Evolutionary conservation across 2,888 invertebrate genomes (phyloP), one percentile per base, ranked within the genome.

Genomic region (Punctoribates punctum): DNA sequence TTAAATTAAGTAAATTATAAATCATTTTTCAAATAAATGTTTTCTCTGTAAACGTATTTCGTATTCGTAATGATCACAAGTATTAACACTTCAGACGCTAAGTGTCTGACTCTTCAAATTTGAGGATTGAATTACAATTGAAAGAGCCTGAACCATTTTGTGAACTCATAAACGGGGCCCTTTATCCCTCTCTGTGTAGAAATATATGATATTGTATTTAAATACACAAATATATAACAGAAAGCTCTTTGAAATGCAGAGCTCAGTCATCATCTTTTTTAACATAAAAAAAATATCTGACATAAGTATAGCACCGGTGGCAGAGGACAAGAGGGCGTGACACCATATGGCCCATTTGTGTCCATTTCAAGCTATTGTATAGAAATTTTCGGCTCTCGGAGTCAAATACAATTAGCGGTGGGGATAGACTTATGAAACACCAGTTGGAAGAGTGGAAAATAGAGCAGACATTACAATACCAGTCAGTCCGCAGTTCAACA

Each of bases 281-380:
- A 25, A 57, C 25, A 57, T 57, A 25, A 57, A 25, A 57, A 25
- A 57, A 25, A 57, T 34, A 34, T 34, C 34, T 34, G 34, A 34
- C 34, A 34, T 34, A 34, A 34, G 34, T 34, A 8, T 34, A 34
- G 34, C 57, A 57, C 57, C 8, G 57, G 25, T 57, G 57, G 57
- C 57, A 70, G 70, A 38, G 70, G 70, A 70, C 70, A 70, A 8
- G 70, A 65, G 70, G 70, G 70, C 70, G 70, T 70, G 70, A 70
- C 70, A 70, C 70, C 70, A 70, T 70, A 70, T 70, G 70, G 70
- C 70, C 70, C 42, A 70, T 70, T 70, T 70, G 70, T 70, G 42
- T n/a, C 42, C 70, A 70, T 70, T 42, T 70, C 38, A 42, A 70
- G 23, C 42, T 13, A 42, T 42, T 70, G 70, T 70, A 46, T 1